Evolutionary conservation across 2,797 vertebrate species (phyloP).

Genomic region (Lindbergichthys nudifrons): DNA sequence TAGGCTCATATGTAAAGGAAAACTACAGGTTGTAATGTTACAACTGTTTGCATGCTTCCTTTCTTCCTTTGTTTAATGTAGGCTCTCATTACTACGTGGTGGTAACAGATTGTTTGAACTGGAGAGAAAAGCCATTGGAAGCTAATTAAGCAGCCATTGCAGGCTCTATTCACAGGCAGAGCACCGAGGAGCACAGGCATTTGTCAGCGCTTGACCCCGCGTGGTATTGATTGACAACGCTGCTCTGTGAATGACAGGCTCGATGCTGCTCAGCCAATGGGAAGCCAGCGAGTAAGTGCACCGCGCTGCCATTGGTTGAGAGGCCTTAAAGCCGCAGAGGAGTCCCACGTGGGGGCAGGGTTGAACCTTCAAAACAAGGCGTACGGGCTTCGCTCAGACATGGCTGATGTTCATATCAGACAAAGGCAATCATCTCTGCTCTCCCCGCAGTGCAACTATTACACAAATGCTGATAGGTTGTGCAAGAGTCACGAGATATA

Average conservation of each 20-base stretch:
- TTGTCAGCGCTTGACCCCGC: constrained; percentile 94
- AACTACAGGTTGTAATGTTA: constrained; percentile 82
- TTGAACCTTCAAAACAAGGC: constrained; percentile 76
- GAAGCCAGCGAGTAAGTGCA: constrained; percentile 67
- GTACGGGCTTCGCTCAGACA: constrained; percentile 78
- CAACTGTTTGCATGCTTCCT: constrained; percentile 82
- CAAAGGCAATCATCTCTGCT: constrained; percentile 81
- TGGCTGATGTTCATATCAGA: constrained; percentile 86
- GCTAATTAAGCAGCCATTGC: constrained; percentile 97
- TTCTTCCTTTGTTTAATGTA: constrained; percentile 88
- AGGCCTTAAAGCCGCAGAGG: constrained; percentile 73
- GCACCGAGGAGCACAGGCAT: constrained; percentile 91
- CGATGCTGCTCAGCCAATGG: constrained; percentile 75
- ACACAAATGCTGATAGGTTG: constrained; percentile 69
- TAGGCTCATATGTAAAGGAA: constrained; percentile 65
- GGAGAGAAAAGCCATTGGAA: constrained; percentile 96
- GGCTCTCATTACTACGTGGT: constrained; percentile 95
- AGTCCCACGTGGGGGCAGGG: constrained; percentile 86
- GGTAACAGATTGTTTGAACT: constrained; percentile 97
- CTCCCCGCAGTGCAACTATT: constrained; percentile 70
- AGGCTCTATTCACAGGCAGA: constrained; percentile 93
- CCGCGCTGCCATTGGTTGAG: constrained; percentile 76
- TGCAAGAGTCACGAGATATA: constrained; percentile 56
- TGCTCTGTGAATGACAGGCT: constrained; percentile 82
- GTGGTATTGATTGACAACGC: constrained; percentile 94